Conservation (phyloP, 2,888 invertebrate species). For the Zeuzera pyrina region DNA sequence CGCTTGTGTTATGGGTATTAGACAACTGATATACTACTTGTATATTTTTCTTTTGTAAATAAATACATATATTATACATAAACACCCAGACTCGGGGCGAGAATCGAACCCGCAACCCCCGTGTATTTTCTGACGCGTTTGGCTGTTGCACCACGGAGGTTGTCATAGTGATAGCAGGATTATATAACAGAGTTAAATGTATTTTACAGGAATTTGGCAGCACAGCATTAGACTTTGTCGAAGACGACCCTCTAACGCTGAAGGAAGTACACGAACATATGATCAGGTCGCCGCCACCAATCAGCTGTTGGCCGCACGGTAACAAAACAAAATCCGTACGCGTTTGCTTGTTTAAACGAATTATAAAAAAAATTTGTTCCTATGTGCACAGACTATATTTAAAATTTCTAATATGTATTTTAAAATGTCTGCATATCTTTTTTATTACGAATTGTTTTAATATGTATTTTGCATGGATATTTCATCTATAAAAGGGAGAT, state of each 20-base stretch:
- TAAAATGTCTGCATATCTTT: no score
- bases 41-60: no score
- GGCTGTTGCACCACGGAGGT: no score
- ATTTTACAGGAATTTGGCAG: slow-evolving; percentile 68
- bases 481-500: no score
- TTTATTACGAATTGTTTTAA: no score
- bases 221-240: slow-evolving; percentile 61
- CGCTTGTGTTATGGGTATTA: no score
- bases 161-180: not conserved
- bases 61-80: no score
- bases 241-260: slow-evolving; percentile 81
- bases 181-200: slow-evolving; percentile 4
- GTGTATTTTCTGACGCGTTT: not conserved
- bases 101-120: not conserved
- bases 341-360: no score
- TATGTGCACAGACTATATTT: no score
- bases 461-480: not conserved
- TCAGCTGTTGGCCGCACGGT: slow-evolving; percentile 79
- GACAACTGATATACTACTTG: no score
- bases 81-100: not conserved
- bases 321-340: slow-evolving; percentile 9
- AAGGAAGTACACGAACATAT: slow-evolving; percentile 88
- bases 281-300: slow-evolving; percentile 87
- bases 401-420: no score
- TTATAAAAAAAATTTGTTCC: no score